Evolutionary conservation across 2,888 invertebrate species (phyloP).

Genomic region (Nephrotoma guestfalica): DNA sequence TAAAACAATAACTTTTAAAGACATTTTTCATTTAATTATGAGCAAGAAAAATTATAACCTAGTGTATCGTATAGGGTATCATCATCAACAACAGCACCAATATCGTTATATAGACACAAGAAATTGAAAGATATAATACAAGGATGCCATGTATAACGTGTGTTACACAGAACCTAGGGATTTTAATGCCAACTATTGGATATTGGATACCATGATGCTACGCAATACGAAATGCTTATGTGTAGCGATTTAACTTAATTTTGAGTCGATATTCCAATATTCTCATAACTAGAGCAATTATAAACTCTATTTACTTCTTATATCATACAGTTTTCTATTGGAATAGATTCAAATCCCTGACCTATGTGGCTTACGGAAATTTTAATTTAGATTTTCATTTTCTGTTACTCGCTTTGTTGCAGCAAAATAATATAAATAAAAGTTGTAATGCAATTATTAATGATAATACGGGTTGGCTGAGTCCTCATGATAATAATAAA

Average conservation of each 20-base stretch:
- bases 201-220: no score
- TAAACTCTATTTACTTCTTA: not conserved
- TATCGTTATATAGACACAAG: no score
- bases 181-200: no score
- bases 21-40: not conserved
- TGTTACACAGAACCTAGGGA: no score
- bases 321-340: no score
- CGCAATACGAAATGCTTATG: not conserved
- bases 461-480: not conserved
- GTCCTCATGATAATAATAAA: not conserved
- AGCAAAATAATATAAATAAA: not conserved
- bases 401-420: not conserved
- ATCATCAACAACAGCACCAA: no score
- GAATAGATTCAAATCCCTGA: not conserved
- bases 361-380: not conserved
- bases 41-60: not conserved
- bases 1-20: not conserved
- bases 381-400: not conserved
- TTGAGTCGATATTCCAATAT: not conserved
- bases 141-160: not conserved
- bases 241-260: not conserved
- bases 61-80: not conserved
- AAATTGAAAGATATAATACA: not conserved
- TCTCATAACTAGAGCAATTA: not conserved
- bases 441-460: not conserved